These are phyloP conservation scores for Brienomyrus brachyistius DNA, from an alignment of 2,113 vertebrate species.

Conservation along the genomic window DNA sequence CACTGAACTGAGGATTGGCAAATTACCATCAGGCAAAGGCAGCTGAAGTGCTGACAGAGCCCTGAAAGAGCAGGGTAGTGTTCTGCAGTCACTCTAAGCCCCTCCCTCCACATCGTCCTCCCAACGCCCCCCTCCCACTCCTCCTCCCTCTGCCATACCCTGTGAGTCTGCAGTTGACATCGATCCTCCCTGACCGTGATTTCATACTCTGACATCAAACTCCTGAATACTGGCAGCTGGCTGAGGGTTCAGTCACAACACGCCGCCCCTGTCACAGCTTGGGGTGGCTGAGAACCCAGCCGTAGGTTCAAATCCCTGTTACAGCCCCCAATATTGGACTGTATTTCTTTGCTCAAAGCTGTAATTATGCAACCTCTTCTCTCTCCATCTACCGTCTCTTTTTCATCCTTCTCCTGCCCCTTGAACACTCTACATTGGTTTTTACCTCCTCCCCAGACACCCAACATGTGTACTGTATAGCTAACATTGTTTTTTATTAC, in stretches of 20 bases:
- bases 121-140: not conserved
- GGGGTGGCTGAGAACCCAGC: not conserved
- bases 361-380: not conserved
- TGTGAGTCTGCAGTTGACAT: not conserved
- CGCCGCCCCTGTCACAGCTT: not conserved
- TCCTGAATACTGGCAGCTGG: not conserved
- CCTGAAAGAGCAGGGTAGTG: not conserved
- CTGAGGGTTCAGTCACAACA: not conserved
- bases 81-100: not conserved
- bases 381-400: conserved; percentile 5
- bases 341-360: not conserved
- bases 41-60: not conserved
- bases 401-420: not conserved
- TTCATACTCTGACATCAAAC: not conserved
- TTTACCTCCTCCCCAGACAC: not conserved
- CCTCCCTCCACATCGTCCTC: conserved; percentile 47
- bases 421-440: not conserved
- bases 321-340: not conserved
- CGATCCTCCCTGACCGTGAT: not conserved
- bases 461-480: not conserved
- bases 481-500: not conserved
- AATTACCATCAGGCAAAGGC: not conserved
- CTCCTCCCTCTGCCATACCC: conserved; percentile 53
- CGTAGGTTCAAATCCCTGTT: not conserved
- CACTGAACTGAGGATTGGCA: not conserved